Conservation (phyloP, 2,888 invertebrate genomes). For the Pammene aurita region DNA sequence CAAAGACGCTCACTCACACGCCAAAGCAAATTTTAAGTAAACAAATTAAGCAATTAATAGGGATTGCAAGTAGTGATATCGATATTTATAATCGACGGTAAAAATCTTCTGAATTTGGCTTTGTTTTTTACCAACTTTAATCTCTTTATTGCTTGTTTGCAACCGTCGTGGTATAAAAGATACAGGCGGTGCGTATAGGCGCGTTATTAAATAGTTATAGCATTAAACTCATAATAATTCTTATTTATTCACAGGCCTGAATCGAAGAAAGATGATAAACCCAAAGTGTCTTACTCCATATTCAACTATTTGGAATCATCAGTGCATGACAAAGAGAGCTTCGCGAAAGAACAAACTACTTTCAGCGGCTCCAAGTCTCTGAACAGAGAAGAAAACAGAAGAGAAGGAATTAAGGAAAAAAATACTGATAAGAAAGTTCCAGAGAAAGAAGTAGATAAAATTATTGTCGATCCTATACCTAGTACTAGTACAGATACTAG, state of each 20-base stretch:
- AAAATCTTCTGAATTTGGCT: too few relatives aligned
- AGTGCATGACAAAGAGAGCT: slow-evolving; percentile 82
- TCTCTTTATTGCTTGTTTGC: too few relatives aligned
- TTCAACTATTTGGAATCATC: slow-evolving; percentile 89
- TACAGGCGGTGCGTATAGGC: too few relatives aligned
- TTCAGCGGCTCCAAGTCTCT: slow-evolving; percentile 76
- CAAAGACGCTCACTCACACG: too few relatives aligned
- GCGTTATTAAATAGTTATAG: too few relatives aligned
- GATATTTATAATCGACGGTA: too few relatives aligned
- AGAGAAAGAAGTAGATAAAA: slow-evolving; percentile 1
- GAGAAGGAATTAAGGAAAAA: slow-evolving; percentile 19
- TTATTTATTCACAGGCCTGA: slow-evolving; percentile 70
- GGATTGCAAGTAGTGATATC: too few relatives aligned
- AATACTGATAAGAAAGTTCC: slow-evolving; percentile 7
- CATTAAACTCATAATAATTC: too few relatives aligned
- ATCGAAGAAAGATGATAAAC: slow-evolving; percentile 70
- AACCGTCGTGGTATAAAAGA: too few relatives aligned
- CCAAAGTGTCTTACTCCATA: slow-evolving; percentile 87
- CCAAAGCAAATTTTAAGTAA: too few relatives aligned
- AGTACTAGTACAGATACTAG: slow-evolving; percentile 46
- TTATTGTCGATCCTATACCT: slow-evolving; percentile 22
- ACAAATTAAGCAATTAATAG: too few relatives aligned
- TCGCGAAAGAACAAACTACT: slow-evolving; percentile 73
- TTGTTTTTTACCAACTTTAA: too few relatives aligned
- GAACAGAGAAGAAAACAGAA: slow-evolving; percentile 36